phyloP scores from a whole-genome alignment of 1,140 invertebrate genomes.

The Globodera rostochiensis region DNA sequence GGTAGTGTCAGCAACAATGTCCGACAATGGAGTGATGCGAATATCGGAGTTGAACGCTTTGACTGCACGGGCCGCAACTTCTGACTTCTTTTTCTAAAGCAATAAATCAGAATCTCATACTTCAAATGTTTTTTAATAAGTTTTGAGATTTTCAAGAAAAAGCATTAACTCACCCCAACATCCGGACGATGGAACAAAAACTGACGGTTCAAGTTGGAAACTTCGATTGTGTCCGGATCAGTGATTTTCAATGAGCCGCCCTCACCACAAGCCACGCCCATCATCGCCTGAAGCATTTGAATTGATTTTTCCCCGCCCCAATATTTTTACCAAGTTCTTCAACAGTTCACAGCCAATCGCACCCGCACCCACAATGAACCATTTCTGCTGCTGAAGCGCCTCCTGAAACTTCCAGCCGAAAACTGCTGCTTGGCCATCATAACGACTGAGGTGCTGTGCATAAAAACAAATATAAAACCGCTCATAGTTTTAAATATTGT shows the following conservation, averaged over 20 bases:
- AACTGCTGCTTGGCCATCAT: conserved; percentile 88
- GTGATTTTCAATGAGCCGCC: conserved; percentile 74
- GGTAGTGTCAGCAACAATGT: conserved; percentile 90
- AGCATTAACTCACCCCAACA: conserved; percentile 74
- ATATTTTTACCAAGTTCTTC: conserved; percentile 86
- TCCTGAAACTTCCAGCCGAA: conserved; percentile 89
- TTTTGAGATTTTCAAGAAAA: too few species aligned
- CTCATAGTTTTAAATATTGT: too few species aligned
- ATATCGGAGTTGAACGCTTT: conserved; percentile 85
- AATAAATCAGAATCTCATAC: neutral
- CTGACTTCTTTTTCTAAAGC: conserved; percentile 79
- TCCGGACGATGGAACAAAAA: conserved; percentile 93
- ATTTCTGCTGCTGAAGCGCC: conserved; percentile 76
- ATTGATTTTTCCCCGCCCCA: conserved; percentile 75
- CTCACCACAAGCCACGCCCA: conserved; percentile 68
- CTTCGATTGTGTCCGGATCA: conserved; percentile 99
- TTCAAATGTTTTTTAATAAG: too few species aligned
- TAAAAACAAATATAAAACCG: neutral
- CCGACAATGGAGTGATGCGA: conserved; percentile 85
- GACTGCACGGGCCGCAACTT: conserved; percentile 79
- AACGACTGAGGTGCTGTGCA: conserved; percentile 71
- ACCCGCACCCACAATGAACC: conserved; percentile 78
- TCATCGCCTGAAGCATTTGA: conserved; percentile 67
- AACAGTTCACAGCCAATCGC: conserved; percentile 98
- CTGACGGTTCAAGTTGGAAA: conserved; percentile 96